phyloP scores from a whole-genome alignment of 2,797 vertebrate genomes.

The Clangula hyemalis region DNA sequence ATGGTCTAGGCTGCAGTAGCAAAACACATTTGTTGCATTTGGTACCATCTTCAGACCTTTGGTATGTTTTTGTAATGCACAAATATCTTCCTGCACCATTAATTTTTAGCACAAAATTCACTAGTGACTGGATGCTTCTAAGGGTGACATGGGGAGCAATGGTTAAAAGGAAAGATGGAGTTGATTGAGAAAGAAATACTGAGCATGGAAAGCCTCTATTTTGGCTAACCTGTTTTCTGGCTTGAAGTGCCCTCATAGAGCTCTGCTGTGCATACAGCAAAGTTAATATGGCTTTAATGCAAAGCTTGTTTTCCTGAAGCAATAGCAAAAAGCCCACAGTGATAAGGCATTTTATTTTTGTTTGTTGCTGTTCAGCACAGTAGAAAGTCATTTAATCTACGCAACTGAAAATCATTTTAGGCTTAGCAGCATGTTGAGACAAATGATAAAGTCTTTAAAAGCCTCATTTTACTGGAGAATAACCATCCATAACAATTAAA shows the following conservation, averaged over 20 bases:
- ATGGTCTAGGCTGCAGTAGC: accelerated
- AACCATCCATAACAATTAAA: not conserved
- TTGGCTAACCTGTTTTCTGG: not conserved
- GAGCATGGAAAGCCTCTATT: not conserved
- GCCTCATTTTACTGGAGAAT: not conserved
- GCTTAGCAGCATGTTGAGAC: not conserved
- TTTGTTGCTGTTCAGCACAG: not conserved
- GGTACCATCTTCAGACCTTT: not conserved
- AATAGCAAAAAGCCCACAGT: not conserved
- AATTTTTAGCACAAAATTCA: not conserved
- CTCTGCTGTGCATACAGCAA: not conserved
- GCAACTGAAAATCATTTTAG: conserved; percentile 11
- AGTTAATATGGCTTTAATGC: not conserved
- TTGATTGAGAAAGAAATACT: not conserved
- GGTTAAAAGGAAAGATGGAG: not conserved
- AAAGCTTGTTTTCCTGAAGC: conserved; percentile 9
- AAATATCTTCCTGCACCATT: not conserved
- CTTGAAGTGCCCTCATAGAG: not conserved
- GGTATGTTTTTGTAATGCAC: not conserved
- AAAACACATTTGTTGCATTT: not conserved
- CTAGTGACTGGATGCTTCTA: not conserved
- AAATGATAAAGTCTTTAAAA: conserved; percentile 42
- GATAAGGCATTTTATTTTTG: not conserved
- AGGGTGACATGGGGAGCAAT: not conserved
- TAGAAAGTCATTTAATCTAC: conserved; percentile 19